A percentile compares a stretch with the other conserved stretches of the same genome.
These are phyloP conservation scores for Laticauda laticaudata DNA, from an alignment of 2,113 vertebrate genomes.

Conservation along the genomic window DNA sequence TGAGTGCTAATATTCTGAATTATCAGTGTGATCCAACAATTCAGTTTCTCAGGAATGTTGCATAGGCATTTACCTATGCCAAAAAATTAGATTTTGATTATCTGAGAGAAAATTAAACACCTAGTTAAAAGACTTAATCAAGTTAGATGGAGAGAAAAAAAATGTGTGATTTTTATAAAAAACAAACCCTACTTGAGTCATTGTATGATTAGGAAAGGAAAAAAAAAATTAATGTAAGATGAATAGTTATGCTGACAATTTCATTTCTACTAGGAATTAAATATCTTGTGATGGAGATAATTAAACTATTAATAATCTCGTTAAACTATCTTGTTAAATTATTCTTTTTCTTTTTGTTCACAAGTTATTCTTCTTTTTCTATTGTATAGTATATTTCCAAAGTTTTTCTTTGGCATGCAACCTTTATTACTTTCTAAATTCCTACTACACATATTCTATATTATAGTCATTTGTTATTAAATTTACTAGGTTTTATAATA, in stretches of 20 bases:
- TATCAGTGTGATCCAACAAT: neutral
- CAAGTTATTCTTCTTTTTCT: neutral
- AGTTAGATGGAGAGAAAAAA: neutral
- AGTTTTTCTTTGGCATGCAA: neutral
- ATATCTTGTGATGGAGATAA: neutral
- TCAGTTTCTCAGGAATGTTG: neutral
- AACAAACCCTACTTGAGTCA: neutral
- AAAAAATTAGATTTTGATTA: neutral
- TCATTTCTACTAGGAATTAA: neutral
- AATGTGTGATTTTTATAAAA: neutral
- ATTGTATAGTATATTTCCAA: neutral
- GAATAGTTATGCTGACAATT: neutral
- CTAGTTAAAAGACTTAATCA: neutral
- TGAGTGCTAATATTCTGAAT: neutral
- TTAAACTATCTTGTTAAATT: neutral
- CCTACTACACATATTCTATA: neutral
- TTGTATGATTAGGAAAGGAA: neutral
- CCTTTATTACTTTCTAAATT: slow-evolving; percentile 14
- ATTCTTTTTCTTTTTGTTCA: neutral
- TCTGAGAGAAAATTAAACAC: neutral
- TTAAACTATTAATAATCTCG: neutral
- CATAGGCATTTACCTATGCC: neutral
- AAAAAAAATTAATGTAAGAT: neutral
- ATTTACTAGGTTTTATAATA: neutral
- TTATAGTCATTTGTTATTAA: slow-evolving; percentile 13